phyloP scores from a whole-genome alignment of 2,797 vertebrate species.

The Falco novaeseelandiae region DNA sequence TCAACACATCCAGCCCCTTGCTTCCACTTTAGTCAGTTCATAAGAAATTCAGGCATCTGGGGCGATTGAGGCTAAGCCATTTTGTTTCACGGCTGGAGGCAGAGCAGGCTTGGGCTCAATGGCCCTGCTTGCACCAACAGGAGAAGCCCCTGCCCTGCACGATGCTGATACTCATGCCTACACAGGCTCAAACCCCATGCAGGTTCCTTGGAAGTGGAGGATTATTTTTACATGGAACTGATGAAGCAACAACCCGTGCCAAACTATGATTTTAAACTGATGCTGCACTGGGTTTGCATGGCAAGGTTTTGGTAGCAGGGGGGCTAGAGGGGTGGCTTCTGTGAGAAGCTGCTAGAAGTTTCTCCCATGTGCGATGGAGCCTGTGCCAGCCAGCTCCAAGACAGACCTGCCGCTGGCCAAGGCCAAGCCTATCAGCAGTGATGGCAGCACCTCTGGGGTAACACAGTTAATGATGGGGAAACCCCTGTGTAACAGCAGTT shows the following conservation, averaged over 20 bases:
- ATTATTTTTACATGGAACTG: neutral
- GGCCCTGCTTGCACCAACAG: neutral
- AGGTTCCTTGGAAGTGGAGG: neutral
- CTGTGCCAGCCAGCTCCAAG: neutral
- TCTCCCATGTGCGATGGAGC: too few species aligned
- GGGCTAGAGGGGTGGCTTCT: too few species aligned
- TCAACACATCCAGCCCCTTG: neutral
- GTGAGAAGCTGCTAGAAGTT: neutral
- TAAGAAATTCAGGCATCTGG: neutral
- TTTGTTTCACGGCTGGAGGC: neutral
- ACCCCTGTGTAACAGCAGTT: neutral
- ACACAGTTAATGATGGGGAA: neutral
- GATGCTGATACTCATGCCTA: neutral
- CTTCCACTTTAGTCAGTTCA: neutral
- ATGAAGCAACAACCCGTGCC: neutral
- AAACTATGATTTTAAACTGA: neutral
- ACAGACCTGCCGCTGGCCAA: fast-evolving
- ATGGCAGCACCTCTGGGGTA: neutral
- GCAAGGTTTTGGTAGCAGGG: neutral
- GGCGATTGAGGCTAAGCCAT: neutral
- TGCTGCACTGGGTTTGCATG: neutral
- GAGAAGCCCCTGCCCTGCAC: neutral
- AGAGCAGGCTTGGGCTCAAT: neutral
- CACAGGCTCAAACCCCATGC: neutral
- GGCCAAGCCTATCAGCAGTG: fast-evolving